A percentile compares a stretch with the other conserved stretches of the same genome.
Evolutionary conservation across 64 coral and sea anemone species (phyloP).

Genomic region (Actinia equina): DNA sequence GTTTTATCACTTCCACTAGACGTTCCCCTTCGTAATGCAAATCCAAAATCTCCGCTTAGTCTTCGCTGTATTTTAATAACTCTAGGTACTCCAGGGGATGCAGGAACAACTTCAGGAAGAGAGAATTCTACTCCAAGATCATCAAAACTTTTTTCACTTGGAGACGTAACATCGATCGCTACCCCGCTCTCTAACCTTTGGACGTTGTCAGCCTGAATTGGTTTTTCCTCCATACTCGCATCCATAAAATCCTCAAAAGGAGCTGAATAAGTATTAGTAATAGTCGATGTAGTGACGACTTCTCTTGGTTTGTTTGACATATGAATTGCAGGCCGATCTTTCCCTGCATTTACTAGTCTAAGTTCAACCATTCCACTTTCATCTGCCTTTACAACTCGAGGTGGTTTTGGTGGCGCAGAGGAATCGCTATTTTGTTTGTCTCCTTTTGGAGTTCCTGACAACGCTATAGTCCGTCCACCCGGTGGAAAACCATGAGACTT

Average conservation of each 20-base stretch:
- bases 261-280: constrained; percentile 8
- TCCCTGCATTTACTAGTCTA: constrained; percentile 1
- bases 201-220: not conserved
- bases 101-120: constrained; percentile 83
- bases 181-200: not conserved
- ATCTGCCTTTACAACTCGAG: constrained; percentile 48
- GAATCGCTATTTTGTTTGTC: constrained; percentile 27
- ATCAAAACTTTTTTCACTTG: constrained; percentile 77
- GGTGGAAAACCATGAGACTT: not conserved
- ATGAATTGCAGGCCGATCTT: not conserved
- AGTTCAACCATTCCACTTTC: constrained; percentile 47
- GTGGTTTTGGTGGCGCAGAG: constrained; percentile 44
- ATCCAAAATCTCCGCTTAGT: constrained; percentile 86
- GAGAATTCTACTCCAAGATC: constrained; percentile 78
- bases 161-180: constrained; percentile 55
- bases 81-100: constrained; percentile 68
- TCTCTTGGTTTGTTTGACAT: constrained; percentile 9
- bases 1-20: constrained; percentile 70
- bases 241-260: constrained; percentile 34
- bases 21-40: constrained; percentile 83
- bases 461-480: constrained; percentile 16
- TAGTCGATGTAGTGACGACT: not conserved
- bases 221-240: constrained; percentile 22
- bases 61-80: constrained; percentile 67
- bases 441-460: constrained; percentile 20